Percentiles rank a stretch among this genome's conserved stretches.
phyloP scores from a whole-genome alignment of 2,888 invertebrate species.

The Rhingia rostrata region DNA sequence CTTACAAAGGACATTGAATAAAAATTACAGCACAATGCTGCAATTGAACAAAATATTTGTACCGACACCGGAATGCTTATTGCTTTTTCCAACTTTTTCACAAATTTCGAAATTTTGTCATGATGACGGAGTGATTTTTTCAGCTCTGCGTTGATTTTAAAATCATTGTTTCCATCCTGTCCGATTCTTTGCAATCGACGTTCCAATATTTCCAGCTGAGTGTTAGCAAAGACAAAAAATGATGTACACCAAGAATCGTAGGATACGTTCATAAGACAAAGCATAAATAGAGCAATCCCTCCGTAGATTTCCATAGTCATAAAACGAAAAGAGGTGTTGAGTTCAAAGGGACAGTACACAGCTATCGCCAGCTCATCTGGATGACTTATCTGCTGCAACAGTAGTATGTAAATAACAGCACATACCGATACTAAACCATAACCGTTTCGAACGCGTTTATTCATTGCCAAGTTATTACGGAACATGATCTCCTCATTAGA shows the following conservation, averaged over 20 bases:
- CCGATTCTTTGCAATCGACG: slow-evolving; percentile 77
- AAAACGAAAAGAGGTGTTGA: slow-evolving; percentile 68
- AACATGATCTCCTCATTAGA: slow-evolving; percentile 11
- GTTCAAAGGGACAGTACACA: slow-evolving; percentile 76
- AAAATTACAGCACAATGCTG: slow-evolving; percentile 79
- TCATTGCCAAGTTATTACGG: background rate
- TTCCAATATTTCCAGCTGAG: slow-evolving; percentile 78
- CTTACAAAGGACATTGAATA: slow-evolving; percentile 79
- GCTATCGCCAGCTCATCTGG: slow-evolving; percentile 74
- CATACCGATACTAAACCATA: background rate
- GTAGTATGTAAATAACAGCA: background rate
- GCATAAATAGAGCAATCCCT: slow-evolving; percentile 58
- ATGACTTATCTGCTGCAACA: slow-evolving; percentile 66
- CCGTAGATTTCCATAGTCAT: slow-evolving; percentile 75
- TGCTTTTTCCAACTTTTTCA: slow-evolving; percentile 75
- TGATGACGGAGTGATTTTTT: slow-evolving; percentile 76
- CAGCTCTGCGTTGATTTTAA: slow-evolving; percentile 72
- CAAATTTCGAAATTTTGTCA: slow-evolving; percentile 74
- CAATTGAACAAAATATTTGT: slow-evolving; percentile 78
- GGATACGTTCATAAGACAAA: slow-evolving; percentile 77
- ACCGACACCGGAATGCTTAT: slow-evolving; percentile 78
- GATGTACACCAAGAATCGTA: slow-evolving; percentile 78
- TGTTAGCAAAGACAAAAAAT: slow-evolving; percentile 76
- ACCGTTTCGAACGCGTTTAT: slow-evolving; percentile 4
- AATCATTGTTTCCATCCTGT: slow-evolving; percentile 18